phyloP scores from a whole-genome alignment of 1,140 invertebrate genomes.

The Penaeus japonicus region DNA sequence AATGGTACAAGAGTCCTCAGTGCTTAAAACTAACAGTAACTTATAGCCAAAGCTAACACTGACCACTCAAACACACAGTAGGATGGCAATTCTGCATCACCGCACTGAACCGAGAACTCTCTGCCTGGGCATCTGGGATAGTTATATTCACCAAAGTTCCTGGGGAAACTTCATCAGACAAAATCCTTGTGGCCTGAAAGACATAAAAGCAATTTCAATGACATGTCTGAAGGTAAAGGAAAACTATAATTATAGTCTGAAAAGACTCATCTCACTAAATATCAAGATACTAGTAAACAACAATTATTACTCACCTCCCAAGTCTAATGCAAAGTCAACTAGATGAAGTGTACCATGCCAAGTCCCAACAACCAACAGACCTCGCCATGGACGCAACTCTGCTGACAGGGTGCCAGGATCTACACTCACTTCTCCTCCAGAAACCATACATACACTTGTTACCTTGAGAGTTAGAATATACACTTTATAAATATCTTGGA shows the following conservation, averaged over 20 bases:
- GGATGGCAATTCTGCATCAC: constrained; percentile 29
- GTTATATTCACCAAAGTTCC: constrained; percentile 2
- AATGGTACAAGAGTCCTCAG: too few species aligned
- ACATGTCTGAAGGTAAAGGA: background rate
- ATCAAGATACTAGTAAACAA: constrained; percentile 28
- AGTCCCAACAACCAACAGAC: constrained; percentile 41
- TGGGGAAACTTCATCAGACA: constrained; percentile 44
- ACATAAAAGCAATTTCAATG: background rate
- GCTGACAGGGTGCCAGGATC: constrained; percentile 33
- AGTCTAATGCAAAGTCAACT: constrained; percentile 37
- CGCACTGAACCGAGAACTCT: constrained; percentile 14
- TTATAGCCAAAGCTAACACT: background rate
- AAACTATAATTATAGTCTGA: constrained; percentile 44
- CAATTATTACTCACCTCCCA: constrained; percentile 8
- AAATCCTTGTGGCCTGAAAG: constrained; percentile 38
- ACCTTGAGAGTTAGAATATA: constrained; percentile 9
- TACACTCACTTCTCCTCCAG: constrained; percentile 26
- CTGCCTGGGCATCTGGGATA: constrained; percentile 29
- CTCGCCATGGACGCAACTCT: constrained; percentile 30
- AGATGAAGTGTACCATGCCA: constrained; percentile 37
- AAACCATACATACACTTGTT: constrained; percentile 35
- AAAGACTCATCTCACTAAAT: background rate
- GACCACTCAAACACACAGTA: constrained; percentile 39
- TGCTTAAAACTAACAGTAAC: too few species aligned
- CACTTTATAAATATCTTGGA: constrained; percentile 15